phyloP scores from a whole-genome alignment of 2,113 vertebrate genomes.

The Lophius piscatorius region DNA sequence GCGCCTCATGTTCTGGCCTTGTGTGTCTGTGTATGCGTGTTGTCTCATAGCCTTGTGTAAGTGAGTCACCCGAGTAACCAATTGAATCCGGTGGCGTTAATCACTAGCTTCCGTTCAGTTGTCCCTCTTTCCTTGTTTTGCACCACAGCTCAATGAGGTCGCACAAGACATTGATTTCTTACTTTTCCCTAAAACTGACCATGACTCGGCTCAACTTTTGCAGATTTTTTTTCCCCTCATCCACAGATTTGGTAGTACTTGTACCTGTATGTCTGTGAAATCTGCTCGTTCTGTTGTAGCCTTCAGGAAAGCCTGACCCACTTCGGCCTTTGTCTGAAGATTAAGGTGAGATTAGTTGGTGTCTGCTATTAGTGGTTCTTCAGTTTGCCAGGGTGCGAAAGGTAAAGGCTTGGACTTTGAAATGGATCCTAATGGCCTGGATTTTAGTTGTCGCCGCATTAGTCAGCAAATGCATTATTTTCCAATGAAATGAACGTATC shows the following conservation, averaged over 20 bases:
- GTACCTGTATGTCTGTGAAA: constrained; percentile 2
- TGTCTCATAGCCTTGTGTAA: too few relatives aligned
- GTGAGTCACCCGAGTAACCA: too few relatives aligned
- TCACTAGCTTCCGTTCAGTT: background rate
- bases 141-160: background rate
- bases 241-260: too few relatives aligned
- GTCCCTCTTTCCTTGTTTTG: constrained; percentile 28
- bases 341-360: constrained; percentile 63
- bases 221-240: too few relatives aligned
- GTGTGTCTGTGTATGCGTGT: too few relatives aligned
- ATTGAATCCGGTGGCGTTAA: constrained; percentile 8
- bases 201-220: background rate
- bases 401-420: constrained; percentile 14
- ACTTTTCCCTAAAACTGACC: background rate
- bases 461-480: too few relatives aligned
- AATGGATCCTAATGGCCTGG: constrained; percentile 11
- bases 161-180: background rate
- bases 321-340: constrained; percentile 44
- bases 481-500: too few relatives aligned
- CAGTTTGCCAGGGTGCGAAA: background rate
- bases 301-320: constrained; percentile 51
- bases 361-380: constrained; percentile 49
- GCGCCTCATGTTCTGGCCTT: too few relatives aligned
- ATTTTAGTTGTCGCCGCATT: background rate
- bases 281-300: constrained; percentile 7